Base-by-base conservation (phyloP, 2,888 invertebrate species). In the Troglohyphantes excavatus region DNA sequence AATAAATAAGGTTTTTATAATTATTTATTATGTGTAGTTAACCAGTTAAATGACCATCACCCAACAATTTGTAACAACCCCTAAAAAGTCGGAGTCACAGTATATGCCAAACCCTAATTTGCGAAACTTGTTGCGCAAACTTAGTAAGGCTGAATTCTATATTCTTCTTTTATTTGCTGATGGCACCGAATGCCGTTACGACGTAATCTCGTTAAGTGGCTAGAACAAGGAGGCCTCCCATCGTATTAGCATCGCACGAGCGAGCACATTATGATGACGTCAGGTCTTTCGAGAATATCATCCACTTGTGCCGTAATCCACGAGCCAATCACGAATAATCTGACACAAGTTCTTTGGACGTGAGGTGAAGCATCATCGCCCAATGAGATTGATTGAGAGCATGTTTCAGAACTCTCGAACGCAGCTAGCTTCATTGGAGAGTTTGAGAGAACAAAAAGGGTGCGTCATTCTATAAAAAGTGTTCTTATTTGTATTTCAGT, bases 361-460 rank as follows among this genome's bases (percentile, higher is more conserved):
- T 39, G 68, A 29, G 53, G 17, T 59, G 53, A 70, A 68, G 59
- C 81, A 46, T 81, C 67, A 39, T 26, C 53, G 5, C n/a, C 53
- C 21, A 81, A 68, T 53, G 72, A 82, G 82, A 82, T 82, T 70
- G 82, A 82, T 72, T 53, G 72, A 81, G 46, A 39, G 39, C n/a
- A 39, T 7, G 72, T 65, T 27, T 81, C 68, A 70, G 53, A 46
- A 39, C 17, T 65, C 23, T 21, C 23, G 27, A 39, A 39, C 43
- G 21, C 7, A 33, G 27, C 23, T 21, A 33, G 27, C 23, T 21
- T 26, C 75, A n/a, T 19, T 29, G 59, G 59, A 75, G 23, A 19
- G 23, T 19, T 63, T 11, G 63, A 19, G 63, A 11, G 39, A 39
- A n/a, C n/a, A n/a, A n/a, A n/a, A n/a, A n/a, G n/a, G n/a, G 9